Conservation (phyloP, 2,113 vertebrate genomes). For the Dipodomys ordii region DNA sequence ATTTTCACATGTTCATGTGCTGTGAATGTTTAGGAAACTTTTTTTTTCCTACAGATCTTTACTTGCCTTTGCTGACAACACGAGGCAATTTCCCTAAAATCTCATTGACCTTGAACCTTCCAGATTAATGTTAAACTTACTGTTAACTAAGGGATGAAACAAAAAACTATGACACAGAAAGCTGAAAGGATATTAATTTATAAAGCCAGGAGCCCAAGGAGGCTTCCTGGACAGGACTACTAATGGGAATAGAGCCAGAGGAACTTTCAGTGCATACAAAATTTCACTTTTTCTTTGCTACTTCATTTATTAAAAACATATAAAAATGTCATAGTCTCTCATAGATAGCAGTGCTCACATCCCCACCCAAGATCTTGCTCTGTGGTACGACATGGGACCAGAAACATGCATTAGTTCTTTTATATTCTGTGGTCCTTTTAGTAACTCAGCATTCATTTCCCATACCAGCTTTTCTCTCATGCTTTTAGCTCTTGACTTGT, state of each 20-base stretch:
- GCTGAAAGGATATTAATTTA: background rate
- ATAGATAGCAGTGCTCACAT: background rate
- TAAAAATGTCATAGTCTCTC: background rate
- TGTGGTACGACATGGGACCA: background rate
- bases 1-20: too few relatives aligned
- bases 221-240: background rate
- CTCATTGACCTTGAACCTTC: background rate
- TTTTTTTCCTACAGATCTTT: constrained; percentile 1
- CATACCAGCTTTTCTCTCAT: background rate
- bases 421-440: background rate
- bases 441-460: background rate
- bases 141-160: background rate
- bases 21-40: background rate
- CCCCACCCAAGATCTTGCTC: background rate
- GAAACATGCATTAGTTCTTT: background rate
- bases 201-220: background rate
- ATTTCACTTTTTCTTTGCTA: background rate
- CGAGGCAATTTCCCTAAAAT: background rate
- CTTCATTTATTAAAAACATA: background rate
- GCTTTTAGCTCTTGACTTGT: background rate
- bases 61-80: background rate
- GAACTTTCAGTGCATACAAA: background rate
- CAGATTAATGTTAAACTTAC: background rate
- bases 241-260: rapidly evolving
- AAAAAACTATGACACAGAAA: background rate